A percentile compares a stretch with the other conserved stretches of the same genome.
phyloP scores from a whole-genome alignment of 2,888 invertebrate genomes.

The Bedellia somnulentella region DNA sequence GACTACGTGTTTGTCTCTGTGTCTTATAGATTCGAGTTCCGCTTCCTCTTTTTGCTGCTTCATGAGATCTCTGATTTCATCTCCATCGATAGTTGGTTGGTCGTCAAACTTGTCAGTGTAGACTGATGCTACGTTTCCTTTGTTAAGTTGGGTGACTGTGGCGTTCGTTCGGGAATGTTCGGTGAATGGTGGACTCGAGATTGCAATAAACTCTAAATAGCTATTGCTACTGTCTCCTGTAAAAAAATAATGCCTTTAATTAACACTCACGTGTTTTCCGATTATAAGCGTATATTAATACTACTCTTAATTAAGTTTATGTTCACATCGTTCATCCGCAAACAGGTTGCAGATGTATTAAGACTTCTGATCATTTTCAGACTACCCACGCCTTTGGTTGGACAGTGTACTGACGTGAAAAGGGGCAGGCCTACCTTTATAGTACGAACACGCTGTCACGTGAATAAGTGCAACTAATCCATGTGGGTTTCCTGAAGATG shows the following conservation, averaged over 20 bases:
- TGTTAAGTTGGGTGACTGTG: slow-evolving; percentile 26
- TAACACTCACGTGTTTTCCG: neutral
- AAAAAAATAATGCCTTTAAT: neutral
- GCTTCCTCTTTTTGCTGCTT: slow-evolving; percentile 37
- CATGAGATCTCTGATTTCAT: slow-evolving; percentile 37
- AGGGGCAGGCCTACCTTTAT: too few species aligned
- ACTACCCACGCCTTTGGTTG: too few species aligned
- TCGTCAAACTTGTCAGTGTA: slow-evolving; percentile 46
- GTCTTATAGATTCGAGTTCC: slow-evolving; percentile 28
- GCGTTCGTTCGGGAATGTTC: slow-evolving; percentile 18
- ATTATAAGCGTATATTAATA: neutral
- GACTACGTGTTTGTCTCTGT: slow-evolving; percentile 29
- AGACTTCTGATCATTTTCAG: too few species aligned
- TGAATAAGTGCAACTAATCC: too few species aligned
- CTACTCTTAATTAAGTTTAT: neutral
- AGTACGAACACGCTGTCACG: too few species aligned
- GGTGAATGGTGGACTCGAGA: slow-evolving; percentile 41
- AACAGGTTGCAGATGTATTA: too few species aligned
- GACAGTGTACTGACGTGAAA: too few species aligned
- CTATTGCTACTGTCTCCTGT: slow-evolving; percentile 16
- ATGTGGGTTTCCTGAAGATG: too few species aligned
- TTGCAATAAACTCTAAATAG: slow-evolving; percentile 26
- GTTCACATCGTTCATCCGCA: too few species aligned
- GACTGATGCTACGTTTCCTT: slow-evolving; percentile 37
- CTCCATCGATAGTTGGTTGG: slow-evolving; percentile 29